phyloP scores from a whole-genome alignment of 2,888 invertebrate genomes.

The Leptopilina drosophilae region DNA sequence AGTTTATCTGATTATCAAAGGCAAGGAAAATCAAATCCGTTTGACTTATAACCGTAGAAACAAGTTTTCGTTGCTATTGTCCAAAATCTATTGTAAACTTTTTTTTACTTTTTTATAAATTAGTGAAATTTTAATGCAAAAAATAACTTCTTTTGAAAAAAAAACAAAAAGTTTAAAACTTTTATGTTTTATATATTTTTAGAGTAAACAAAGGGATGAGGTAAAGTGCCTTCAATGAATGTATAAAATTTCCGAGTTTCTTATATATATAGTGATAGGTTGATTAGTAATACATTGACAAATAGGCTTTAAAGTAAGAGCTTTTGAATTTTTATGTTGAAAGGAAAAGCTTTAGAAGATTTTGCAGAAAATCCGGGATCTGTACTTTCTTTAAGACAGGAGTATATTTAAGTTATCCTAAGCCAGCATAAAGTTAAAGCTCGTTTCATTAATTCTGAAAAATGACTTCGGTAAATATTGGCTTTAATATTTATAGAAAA shows the following conservation, averaged over 20 bases:
- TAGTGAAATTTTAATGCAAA: no score
- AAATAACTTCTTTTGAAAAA: no score
- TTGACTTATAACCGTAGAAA: no score
- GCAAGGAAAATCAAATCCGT: no score
- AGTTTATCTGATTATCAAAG: no score
- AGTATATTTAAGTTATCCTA: constrained; percentile 20
- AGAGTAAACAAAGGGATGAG: no score
- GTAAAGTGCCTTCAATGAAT: no score
- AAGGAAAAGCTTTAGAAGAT: background rate
- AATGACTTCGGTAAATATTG: constrained; percentile 7
- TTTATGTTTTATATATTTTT: no score
- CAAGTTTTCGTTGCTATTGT: no score
- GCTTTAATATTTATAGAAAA: background rate
- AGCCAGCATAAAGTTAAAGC: constrained; percentile 6
- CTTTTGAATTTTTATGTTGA: constrained; percentile 8
- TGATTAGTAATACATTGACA: background rate
- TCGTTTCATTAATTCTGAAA: constrained; percentile 14
- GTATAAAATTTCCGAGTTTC: background rate
- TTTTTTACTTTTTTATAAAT: no score
- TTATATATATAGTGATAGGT: background rate
- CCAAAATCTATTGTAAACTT: background rate
- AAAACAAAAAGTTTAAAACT: no score
- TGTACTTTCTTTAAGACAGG: constrained; percentile 12
- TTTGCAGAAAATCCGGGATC: background rate
- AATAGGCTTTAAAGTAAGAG: background rate